These are phyloP conservation scores for Aphrocallistes beatrix DNA, from an alignment of 37 sponge, comb jelly and placozoan species.

Conservation along the genomic window DNA sequence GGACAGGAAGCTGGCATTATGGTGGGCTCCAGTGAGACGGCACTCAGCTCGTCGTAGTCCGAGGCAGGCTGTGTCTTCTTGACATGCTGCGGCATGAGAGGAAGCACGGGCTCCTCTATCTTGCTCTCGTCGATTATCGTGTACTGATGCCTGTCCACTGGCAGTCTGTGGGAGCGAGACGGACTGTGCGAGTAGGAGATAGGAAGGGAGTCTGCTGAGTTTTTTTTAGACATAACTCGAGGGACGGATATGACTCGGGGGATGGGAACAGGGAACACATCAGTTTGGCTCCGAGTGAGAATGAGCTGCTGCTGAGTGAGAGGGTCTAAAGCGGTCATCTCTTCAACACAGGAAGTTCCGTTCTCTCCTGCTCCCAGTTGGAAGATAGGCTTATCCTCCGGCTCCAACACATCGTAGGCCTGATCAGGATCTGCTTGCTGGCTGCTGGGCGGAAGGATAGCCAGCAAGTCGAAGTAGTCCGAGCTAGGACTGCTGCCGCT, in stretches of 20 bases:
- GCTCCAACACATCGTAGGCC: neutral
- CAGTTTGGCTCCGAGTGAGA: neutral
- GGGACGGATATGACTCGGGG: neutral
- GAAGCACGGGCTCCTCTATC: neutral
- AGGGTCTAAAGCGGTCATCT: neutral
- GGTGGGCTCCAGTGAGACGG: neutral
- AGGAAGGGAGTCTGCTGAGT: neutral
- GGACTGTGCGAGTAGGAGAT: neutral
- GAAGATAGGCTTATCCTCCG: too few species aligned
- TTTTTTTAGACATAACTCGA: neutral
- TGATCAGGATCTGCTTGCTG: neutral
- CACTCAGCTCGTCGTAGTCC: neutral
- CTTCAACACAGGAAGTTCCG: neutral
- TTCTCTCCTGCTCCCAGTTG: neutral
- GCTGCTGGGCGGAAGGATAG: neutral
- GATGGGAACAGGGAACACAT: neutral
- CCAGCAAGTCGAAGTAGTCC: neutral
- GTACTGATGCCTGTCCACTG: neutral
- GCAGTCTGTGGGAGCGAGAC: neutral
- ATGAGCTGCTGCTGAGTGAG: neutral
- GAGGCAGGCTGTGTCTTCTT: neutral
- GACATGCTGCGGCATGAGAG: too few species aligned
- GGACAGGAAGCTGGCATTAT: neutral
- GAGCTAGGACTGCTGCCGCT: too few species aligned
- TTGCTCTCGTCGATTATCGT: neutral